Base-by-base conservation (phyloP, 2,888 invertebrate genomes). In the Chrysolina haemoptera region DNA sequence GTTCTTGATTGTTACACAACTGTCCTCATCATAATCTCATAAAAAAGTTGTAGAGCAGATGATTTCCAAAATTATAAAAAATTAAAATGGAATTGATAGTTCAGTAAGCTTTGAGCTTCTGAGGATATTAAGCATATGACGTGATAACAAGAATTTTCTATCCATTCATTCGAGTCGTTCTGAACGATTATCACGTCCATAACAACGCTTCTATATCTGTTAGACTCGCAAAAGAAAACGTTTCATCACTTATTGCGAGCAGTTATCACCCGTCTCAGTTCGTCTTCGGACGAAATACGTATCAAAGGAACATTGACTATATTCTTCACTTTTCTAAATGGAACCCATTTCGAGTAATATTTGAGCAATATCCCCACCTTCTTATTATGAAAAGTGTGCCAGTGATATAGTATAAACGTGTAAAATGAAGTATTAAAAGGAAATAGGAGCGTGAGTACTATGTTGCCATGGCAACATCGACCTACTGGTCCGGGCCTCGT, bases 391-490 rank as follows among this genome's bases (percentile, higher is more conserved):
- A 65, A 68, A 68, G 76, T 73, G 73, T 71, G 76, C 73, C 62
- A 20, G 73, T 70, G 73, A 73, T 78, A 69, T 65, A 75, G 68
- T 68, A 74, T 78, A 71, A 81, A 78, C 78, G 81, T 80, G 82
- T 81, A 83, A 82, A 83, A 83, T 82, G 82, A 82, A 77, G 82
- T 82, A 81, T 81, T 82, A 82, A 83, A 82, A 79, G 81, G 82
- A 82, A 82, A 82, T 82, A 82, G 82, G 82, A 79, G 81, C 80
- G 82, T 81, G 82, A 83, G 82, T 84, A 84, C 84, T 83, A 84
- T 78, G 83, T 84, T 78, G 78, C 81, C 79, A 84, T 84, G 82
- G 83, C 81, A 83, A 83, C 82, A 84, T 84, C 84, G 84, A 84
- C 83, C 84, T 79, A 81, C 75, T 78, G 79, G 79, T 77, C 78